Evolutionary conservation across 2,888 invertebrate genomes (phyloP), one percentile per base, ranked within the genome.

Genomic region (Troides oblongomaculatus): DNA sequence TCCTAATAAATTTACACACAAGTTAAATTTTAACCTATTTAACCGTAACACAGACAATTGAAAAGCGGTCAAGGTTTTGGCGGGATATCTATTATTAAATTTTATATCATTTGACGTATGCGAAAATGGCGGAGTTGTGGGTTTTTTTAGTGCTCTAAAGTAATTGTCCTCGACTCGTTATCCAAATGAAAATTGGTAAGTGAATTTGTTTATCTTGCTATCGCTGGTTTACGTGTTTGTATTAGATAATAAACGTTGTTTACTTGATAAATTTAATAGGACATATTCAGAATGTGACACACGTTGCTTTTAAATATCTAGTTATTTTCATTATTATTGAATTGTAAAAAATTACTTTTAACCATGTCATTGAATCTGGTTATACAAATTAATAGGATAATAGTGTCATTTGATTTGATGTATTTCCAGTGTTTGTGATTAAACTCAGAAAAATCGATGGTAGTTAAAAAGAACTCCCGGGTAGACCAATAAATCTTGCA

Each of bases 11-110:
- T 1, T 53, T 53, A 56, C 18, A 25, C 18, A 64, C 30, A 23
- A 53, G 43, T 25, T 21, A 25, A 23, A 18, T 8, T 56, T 21
- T 56, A 56, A 53, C 10, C 4, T 53, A n/a, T 56, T 7, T n/a
- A 65, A 65, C 23, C 53, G 30, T 65, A 39, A 8, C n/a, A 25
- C 43, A 18, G 17, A 12, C 57, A 46, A 62, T 7, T 17, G 43
- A 46, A 21, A 53, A 46, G 69, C 72, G 73, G 74, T 72, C 73
- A 69, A 68, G 68, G 70, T 75, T 76, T 75, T 75, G 74, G 74
- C 75, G 76, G 73, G 73, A 64, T 58, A 66, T 71, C 74, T 75
- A 76, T 72, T 74, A 75, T 75, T 80, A 74, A 73, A 70, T 67
- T 71, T 62, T 72, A 64, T 69, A 72, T 72, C 69, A 71, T 72